Base-by-base conservation (phyloP, 2,888 invertebrate genomes). In the Tachina grossa region DNA sequence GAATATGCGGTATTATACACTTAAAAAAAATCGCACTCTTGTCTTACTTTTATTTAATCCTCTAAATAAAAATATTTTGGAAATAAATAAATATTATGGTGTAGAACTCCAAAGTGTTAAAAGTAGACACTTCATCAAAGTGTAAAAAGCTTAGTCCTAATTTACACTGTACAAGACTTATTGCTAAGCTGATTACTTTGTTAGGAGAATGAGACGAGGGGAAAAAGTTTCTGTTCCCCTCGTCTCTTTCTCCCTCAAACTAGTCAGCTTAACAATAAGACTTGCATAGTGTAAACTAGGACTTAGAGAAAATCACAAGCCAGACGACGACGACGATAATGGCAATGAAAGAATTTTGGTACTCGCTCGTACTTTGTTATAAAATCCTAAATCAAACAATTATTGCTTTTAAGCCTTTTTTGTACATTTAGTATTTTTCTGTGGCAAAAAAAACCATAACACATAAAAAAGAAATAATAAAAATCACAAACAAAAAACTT, bases 81-180 rank as follows among this genome's bases (percentile, higher is more conserved):
- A 47, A 59, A 59, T 22, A 47, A 72, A 59, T 57, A 72, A 45
- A 47, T 79, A 47, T 45, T 65, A 39, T 61, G 61, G 19, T 61
- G 71, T 53, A 69, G 61, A 53, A 22, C 41, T 22, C 2, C 2
- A 72, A 39, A 79, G 43, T n/a, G 43, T 51, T 51, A 2, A 65
- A 65, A 31, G 31, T 39, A 14, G 39, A 31, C 41, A 47, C 41
- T 65, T 65, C 65, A 51, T 10, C 10, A 16, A 68, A 68, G 39
- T 16, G 13, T 6, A 74, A 49, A 77, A 59, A n/a, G 31, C 22
- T 22, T n/a, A n/a, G n/a, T n/a, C n/a, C n/a, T n/a, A n/a, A n/a
- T n/a, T n/a, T n/a, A n/a, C n/a, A n/a, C n/a, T n/a, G n/a, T n/a
- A n/a, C n/a, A n/a, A n/a, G n/a, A n/a, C n/a, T n/a, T n/a, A n/a